Evolutionary conservation across 2,888 invertebrate species (phyloP).

Genomic region (Sinelater perroti): DNA sequence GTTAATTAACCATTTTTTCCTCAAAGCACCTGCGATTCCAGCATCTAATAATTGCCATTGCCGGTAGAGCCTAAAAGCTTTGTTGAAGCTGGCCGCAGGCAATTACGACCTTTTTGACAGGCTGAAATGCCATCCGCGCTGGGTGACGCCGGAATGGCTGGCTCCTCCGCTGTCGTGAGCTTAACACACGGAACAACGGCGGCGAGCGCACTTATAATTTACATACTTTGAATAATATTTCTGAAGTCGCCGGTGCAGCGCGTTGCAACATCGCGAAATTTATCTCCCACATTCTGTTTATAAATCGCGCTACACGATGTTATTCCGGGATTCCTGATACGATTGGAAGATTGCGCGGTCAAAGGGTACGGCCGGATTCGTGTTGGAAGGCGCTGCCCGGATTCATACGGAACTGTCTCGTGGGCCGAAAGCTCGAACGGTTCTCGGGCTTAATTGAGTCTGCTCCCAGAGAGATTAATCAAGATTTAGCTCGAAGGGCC

Average conservation of each 20-base stretch:
- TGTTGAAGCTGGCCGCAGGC: conserved; percentile 15
- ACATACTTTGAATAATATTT: conserved; percentile 38
- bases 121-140: conserved; percentile 30
- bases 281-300: conserved; percentile 44
- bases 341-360: conserved; percentile 44
- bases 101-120: conserved; percentile 33
- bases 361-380: conserved; percentile 39
- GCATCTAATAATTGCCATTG: too few relatives aligned
- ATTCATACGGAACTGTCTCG: not conserved
- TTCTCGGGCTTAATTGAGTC: not conserved
- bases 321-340: conserved; percentile 44
- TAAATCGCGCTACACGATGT: conserved; percentile 44
- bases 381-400: conserved; percentile 17
- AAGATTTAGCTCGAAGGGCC: not conserved
- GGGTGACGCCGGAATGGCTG: conserved; percentile 34
- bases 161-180: conserved; percentile 34
- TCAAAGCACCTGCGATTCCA: too few relatives aligned
- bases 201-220: conserved; percentile 33
- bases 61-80: not conserved
- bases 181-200: conserved; percentile 35
- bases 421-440: not conserved
- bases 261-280: conserved; percentile 38
- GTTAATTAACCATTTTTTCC: too few relatives aligned
- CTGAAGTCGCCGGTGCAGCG: conserved; percentile 28
- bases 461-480: not conserved